Evolutionary conservation across 1,140 invertebrate genomes (phyloP), one percentile per base, ranked within the genome.

Genomic region (Caenorhabditis remanei): DNA sequence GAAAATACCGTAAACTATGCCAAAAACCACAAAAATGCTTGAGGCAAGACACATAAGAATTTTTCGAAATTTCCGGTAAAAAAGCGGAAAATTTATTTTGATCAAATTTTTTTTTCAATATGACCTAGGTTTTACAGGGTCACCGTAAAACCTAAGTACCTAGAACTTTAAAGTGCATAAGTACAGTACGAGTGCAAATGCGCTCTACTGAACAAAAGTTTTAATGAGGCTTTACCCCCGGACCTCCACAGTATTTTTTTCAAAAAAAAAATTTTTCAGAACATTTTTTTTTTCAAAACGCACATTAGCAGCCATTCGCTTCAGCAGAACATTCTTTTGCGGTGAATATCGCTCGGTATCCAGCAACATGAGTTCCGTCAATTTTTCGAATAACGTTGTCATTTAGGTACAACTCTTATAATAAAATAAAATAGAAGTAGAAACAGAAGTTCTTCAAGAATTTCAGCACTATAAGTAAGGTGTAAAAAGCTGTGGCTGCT

Each of bases 401-500:
- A 79, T 79, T 9, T 13, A 19, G 14, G 14, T 24, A 14, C 4
- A 43, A 71, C 40, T 16, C n/a, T n/a, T n/a, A n/a, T n/a, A n/a
- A n/a, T n/a, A n/a, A n/a, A 43, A 46, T 61, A 43, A 1, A 43
- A 19, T 50, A 50, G 32, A n/a, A n/a, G 32, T 32, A 32, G 32
- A 79, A 50, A 79, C 71, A 79, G 71, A 79, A 79, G 71, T 79
- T 32, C 32, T n/a, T 4, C 4, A 8, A 19, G 11, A 19, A n/a
- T 3, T 50, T 46, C 11, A 5, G 14, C 13, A 24, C 11, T 19
- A 24, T 21, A 50, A 24, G 43, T 24, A 32, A 79, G 71, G 71
- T 79, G 71, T 79, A 79, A 79, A 79, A 79, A 79, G n/a, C 50
- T 53, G 43, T 46, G n/a, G n/a, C n/a, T 41, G 71, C n/a, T 79